phyloP scores from a whole-genome alignment of 2,888 invertebrate genomes.

The Hydriomena furcata region DNA sequence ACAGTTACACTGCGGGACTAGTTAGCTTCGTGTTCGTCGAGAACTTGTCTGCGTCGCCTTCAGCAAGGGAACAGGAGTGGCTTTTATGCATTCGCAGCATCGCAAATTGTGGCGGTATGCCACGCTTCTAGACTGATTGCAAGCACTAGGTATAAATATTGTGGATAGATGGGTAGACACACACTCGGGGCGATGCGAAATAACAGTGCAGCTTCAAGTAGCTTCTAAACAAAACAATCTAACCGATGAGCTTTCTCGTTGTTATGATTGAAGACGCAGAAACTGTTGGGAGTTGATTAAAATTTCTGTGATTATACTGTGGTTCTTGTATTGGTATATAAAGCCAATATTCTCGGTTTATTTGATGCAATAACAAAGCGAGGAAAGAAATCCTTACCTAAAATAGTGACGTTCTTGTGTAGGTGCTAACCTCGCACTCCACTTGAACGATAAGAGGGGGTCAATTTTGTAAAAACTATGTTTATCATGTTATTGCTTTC shows the following conservation, averaged over 20 bases:
- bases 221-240: slow-evolving; percentile 42
- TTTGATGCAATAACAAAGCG: slow-evolving; percentile 15
- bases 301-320: slow-evolving; percentile 21
- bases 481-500: too few species aligned
- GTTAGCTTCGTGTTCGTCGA: slow-evolving; percentile 60
- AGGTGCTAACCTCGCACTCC: too few species aligned
- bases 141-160: slow-evolving; percentile 40
- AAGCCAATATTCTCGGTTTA: slow-evolving; percentile 12
- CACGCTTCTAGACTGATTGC: slow-evolving; percentile 60
- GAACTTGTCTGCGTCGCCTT: slow-evolving; percentile 62
- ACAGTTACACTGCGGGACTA: slow-evolving; percentile 58
- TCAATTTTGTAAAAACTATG: too few species aligned
- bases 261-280: slow-evolving; percentile 28
- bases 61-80: slow-evolving; percentile 53
- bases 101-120: slow-evolving; percentile 61
- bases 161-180: slow-evolving; percentile 29
- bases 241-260: slow-evolving; percentile 25
- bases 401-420: too few species aligned
- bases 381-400: too few species aligned
- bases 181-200: slow-evolving; percentile 39
- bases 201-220: slow-evolving; percentile 37
- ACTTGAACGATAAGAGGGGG: too few species aligned
- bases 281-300: slow-evolving; percentile 27
- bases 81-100: slow-evolving; percentile 60
- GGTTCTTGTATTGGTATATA: slow-evolving; percentile 12